phyloP scores from a whole-genome alignment of 2,113 vertebrate genomes.

The Microcebus griseorufus region DNA sequence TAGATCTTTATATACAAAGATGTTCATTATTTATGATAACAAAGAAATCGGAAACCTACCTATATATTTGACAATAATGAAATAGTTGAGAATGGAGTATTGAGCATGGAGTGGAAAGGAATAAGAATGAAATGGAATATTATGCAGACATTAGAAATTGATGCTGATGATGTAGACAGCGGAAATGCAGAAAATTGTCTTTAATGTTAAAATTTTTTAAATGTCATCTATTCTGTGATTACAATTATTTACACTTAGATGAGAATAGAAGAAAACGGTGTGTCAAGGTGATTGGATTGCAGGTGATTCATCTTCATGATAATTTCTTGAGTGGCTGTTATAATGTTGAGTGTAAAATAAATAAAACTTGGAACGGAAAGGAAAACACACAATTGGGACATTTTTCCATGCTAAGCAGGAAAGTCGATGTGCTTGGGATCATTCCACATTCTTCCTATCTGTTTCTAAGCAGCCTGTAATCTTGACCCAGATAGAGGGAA shows the following conservation, averaged over 20 bases:
- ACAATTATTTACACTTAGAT: neutral
- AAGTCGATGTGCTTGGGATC: neutral
- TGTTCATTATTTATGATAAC: neutral
- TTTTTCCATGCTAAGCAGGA: neutral
- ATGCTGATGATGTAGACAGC: neutral
- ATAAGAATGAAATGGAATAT: neutral
- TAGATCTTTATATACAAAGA: slow-evolving; percentile 15
- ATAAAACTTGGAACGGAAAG: slow-evolving; percentile 30
- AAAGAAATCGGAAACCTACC: neutral
- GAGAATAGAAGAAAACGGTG: neutral
- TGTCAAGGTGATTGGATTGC: neutral
- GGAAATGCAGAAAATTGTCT: neutral
- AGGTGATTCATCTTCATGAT: neutral
- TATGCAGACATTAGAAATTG: neutral
- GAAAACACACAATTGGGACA: neutral
- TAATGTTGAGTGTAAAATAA: slow-evolving; percentile 19
- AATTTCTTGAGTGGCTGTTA: neutral
- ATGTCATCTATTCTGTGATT: neutral
- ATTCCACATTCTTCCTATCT: neutral
- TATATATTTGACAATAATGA: neutral
- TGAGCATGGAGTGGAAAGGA: neutral
- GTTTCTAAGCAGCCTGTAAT: neutral
- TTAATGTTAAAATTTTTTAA: neutral
- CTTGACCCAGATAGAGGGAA: neutral
- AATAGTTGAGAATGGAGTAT: neutral